Base-by-base conservation (phyloP, 1,140 invertebrate genomes). In the Saxidomus purpurata region DNA sequence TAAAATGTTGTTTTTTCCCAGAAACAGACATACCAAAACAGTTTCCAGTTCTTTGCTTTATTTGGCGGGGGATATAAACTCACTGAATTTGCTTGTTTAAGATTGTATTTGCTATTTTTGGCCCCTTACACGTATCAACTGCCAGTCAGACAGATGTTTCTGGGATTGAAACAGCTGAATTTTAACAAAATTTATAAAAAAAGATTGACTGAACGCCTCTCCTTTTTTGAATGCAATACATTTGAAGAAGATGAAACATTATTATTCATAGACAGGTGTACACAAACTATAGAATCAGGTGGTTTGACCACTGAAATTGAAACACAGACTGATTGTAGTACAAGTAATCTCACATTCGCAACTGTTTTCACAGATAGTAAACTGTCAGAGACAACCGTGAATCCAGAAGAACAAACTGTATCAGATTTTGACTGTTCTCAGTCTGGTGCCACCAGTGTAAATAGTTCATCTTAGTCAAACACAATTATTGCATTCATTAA, bases 161-260 rank as follows among this genome's bases (percentile, higher is more conserved):
- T n/a, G n/a, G 1, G n/a, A 2, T 31, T 2, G 63, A 3, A 6
- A 28, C n/a, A 19, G 28, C 13, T 31, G 3, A 11, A 34, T 8
- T 69, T 69, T 25, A 69, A 69, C 63, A 69, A 69, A 69, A 4
- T 69, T 15, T 69, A 34, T 38, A 69, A 19, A 31, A 69, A 77
- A 77, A 43, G 19, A 22, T 25, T 77, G 25, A 34, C 36, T 34
- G 1, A 6, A 43, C 11, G 74, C 19, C 25, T 9, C 43, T 77
- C 74, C 2, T 43, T 77, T 40, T 77, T 38, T 49, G 11, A 8
- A 25, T 40, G 36, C n/a, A 77, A 77, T n/a, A 77, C 74, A 34
- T n/a, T 22, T 15, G 43, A 13, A 77, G 36, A 77, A 9, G 74
- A 77, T 77, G 43, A 77, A 15, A 77, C 9, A 2, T 22, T 47